Base-by-base conservation (phyloP, 37 sponge, comb jelly and placozoan genomes). In the Bolinopsis microptera region DNA sequence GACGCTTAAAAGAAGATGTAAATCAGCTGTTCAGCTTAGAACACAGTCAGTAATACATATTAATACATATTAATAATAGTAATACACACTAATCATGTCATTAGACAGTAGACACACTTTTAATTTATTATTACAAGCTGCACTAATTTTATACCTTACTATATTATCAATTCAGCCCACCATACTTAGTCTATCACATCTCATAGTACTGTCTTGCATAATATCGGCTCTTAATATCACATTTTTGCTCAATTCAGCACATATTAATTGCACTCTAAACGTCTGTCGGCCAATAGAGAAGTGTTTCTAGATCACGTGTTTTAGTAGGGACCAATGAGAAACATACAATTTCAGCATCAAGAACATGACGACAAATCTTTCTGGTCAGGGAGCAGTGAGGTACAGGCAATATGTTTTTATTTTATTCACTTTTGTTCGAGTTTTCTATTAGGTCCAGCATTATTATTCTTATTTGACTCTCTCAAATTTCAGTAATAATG, bases 1-100 rank as follows among this genome's bases (percentile, higher is more conserved):
- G 61, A 48, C 61, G 61, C 13, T 48, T 9, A 72, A 72, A n/a
- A 72, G 74, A 72, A 8, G 74, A 28, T 72, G 74, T 72, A 72
- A 72, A 72, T 72, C 74, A 5, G 74, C 74, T 28, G 31, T 72
- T 21, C 26, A 24, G 30, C 26, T 72, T 28, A 24, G 74, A 72
- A n/a, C 26, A 5, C 74, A 72, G 74, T 72, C 5, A 24, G 74
- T 72, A 23, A 18, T 48, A 48, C 61, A 48, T n/a, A n/a, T n/a
- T n/a, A n/a, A n/a, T n/a, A n/a, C n/a, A n/a, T n/a, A n/a, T n/a
- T n/a, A n/a, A n/a, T n/a, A n/a, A n/a, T n/a, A n/a, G n/a, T n/a
- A n/a, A n/a, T n/a, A n/a, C n/a, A n/a, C n/a, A n/a, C n/a, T n/a
- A n/a, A n/a, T n/a, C n/a, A n/a, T n/a, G n/a, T n/a, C n/a, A n/a